These are phyloP conservation scores for Pentamera pediparva DNA, from an alignment of 53 echinoderm and acorn worm genomes.

Conservation along the genomic window DNA sequence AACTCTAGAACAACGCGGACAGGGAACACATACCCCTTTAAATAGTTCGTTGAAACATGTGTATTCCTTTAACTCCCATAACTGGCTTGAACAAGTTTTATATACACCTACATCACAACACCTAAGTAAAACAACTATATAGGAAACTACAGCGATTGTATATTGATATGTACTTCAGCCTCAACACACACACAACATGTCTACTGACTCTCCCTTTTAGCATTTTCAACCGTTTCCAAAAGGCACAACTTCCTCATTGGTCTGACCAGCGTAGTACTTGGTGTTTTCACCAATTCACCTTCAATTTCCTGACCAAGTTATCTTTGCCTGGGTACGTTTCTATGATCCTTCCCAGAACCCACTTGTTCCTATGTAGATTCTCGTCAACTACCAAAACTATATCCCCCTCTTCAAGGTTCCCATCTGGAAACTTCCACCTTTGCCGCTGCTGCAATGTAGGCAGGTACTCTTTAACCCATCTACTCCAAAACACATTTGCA, in stretches of 20 bases:
- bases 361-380: constrained; percentile 48
- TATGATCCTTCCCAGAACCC: constrained; percentile 53
- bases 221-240: constrained; percentile 19
- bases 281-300: constrained; percentile 54
- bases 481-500: constrained; percentile 50
- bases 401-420: constrained; percentile 50
- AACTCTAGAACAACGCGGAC: too few species aligned
- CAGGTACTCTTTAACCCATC: constrained; percentile 54
- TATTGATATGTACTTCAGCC: not conserved
- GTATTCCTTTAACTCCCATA: too few species aligned
- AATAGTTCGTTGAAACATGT: too few species aligned
- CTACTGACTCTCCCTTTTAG: not conserved
- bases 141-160: not conserved
- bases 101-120: too few species aligned
- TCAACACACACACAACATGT: too few species aligned
- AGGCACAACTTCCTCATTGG: constrained; percentile 57
- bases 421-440: constrained; percentile 31
- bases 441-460: constrained; percentile 39
- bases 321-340: constrained; percentile 50
- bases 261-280: constrained; percentile 33
- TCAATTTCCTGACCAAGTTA: constrained; percentile 50
- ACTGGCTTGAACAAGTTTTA: too few species aligned
- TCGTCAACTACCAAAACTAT: constrained; percentile 52
- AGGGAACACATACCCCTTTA: too few species aligned
- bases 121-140: too few species aligned